Evolutionary conservation across 1,140 invertebrate species (phyloP), one percentile per base, ranked within the genome.

Genomic region (Drosophila pandora): DNA sequence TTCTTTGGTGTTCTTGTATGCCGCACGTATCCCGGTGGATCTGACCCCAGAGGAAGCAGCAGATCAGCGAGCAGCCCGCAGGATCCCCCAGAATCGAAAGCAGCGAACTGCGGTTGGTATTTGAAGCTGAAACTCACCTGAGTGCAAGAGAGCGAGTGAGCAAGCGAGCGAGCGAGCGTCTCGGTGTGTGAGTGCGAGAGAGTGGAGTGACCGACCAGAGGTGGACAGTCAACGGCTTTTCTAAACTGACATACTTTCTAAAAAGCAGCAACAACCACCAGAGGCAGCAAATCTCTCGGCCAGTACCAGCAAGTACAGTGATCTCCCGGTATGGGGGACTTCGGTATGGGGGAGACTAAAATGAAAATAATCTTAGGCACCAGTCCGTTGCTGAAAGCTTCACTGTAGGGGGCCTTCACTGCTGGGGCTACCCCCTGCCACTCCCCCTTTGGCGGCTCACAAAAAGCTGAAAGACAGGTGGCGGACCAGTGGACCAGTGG

Each of bases 191-290:
- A 28, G 53, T 58, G 60, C 37, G 21, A 53, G 61, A 45, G 50
- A 5, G 25, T 28, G 25, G 57, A 60, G 57, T 71, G 49, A 39
- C 48, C 63, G 47, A 56, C 61, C 63, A 67, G 60, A 53, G 41
- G 73, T 82, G 78, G 84, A 73, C 83, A 79, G 84, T 89, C 75
- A 76, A 88, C 76, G 83, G 79, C 84, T 89, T 87, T 88, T 88
- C 75, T 79, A 89, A 89, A 89, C 76, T 87, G 83, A 89, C 83
- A 87, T 87, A 87, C 83, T 87, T 87, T 87, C 83, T 87, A 89
- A 88, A 88, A 88, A 76, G 69, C 57, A 83, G 62, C 64, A 72
- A 56, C 71, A 67, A 68, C 23, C 25, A 74, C 59, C 58, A 69
- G 49, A 59, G 79, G 47, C 74, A 71, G 61, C 59, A 75, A 74